A percentile compares a stretch with the other conserved stretches of the same genome.
Evolutionary conservation across 2,888 invertebrate genomes (phyloP).

Genomic region (Kryphioiulus occultus): DNA sequence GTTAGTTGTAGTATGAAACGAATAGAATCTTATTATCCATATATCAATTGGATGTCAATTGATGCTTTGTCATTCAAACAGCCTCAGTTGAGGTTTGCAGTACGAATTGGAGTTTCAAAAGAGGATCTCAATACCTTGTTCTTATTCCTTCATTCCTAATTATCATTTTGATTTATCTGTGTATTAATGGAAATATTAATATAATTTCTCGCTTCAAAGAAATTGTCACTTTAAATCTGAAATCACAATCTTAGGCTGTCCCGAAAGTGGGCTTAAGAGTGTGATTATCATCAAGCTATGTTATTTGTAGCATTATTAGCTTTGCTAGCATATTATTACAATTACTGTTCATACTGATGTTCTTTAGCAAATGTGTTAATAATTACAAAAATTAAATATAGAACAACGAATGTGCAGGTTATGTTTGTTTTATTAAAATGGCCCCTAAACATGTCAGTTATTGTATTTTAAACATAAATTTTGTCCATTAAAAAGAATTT

Average conservation of each 20-base stretch:
- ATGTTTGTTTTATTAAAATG: slow-evolving; percentile 3
- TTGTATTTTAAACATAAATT: slow-evolving; percentile 42
- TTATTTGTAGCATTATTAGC: slow-evolving; percentile 24
- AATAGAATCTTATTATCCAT: neutral
- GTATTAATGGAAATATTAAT: slow-evolving; percentile 36
- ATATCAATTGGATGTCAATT: neutral
- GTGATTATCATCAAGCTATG: neutral
- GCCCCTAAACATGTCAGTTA: slow-evolving; percentile 27
- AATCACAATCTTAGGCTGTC: neutral
- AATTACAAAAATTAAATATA: slow-evolving; percentile 35
- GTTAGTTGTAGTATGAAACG: neutral
- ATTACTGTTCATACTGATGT: slow-evolving; percentile 38
- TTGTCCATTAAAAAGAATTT: slow-evolving; percentile 48
- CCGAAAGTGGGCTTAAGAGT: neutral
- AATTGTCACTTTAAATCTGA: neutral
- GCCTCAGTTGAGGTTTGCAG: neutral
- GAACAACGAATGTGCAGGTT: slow-evolving; percentile 29
- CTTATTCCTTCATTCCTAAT: slow-evolving; percentile 30
- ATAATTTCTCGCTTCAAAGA: slow-evolving; percentile 12
- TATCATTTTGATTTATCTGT: neutral
- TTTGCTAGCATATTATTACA: slow-evolving; percentile 30
- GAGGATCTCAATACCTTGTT: slow-evolving; percentile 2
- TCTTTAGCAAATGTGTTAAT: slow-evolving; percentile 37
- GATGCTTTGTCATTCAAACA: neutral
- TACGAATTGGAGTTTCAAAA: neutral